Conservation (phyloP, 2,888 invertebrate genomes). For the Mycogona germanica region DNA sequence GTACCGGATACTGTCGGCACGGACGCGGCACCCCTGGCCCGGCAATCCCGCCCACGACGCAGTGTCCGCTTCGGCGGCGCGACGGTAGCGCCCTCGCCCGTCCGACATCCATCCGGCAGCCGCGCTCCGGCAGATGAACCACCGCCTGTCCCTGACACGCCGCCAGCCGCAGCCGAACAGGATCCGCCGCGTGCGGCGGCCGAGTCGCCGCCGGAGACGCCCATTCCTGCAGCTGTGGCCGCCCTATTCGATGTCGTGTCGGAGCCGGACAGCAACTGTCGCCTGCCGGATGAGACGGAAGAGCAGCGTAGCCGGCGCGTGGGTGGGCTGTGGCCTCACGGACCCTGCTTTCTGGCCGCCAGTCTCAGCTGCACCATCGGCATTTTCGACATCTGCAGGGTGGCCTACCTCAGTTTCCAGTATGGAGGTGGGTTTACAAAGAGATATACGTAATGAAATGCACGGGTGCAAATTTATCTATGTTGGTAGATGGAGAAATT, state of each 20-base stretch:
- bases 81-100: not conserved
- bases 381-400: conserved; percentile 75
- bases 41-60: not conserved
- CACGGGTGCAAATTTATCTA: too few species aligned
- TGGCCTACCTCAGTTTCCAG: conserved; percentile 71
- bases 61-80: not conserved
- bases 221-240: too few species aligned
- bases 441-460: not conserved
- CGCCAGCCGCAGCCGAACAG: not conserved
- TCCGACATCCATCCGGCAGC: not conserved
- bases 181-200: too few species aligned
- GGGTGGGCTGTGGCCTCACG: conserved; percentile 31
- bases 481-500: too few species aligned
- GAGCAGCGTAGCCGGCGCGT: conserved; percentile 18
- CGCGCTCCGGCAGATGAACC: not conserved
- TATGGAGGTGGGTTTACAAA: conserved; percentile 55
- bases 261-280: not conserved
- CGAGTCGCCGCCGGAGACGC: not conserved
- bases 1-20: not conserved
- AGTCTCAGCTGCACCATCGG: conserved; percentile 75
- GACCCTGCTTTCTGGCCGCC: conserved; percentile 63
- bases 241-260: too few species aligned
- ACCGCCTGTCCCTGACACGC: not conserved
- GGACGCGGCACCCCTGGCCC: not conserved
- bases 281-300: conserved; percentile 11